phyloP scores from a whole-genome alignment of 2,888 invertebrate genomes.

The Gandaritis pyraliata region DNA sequence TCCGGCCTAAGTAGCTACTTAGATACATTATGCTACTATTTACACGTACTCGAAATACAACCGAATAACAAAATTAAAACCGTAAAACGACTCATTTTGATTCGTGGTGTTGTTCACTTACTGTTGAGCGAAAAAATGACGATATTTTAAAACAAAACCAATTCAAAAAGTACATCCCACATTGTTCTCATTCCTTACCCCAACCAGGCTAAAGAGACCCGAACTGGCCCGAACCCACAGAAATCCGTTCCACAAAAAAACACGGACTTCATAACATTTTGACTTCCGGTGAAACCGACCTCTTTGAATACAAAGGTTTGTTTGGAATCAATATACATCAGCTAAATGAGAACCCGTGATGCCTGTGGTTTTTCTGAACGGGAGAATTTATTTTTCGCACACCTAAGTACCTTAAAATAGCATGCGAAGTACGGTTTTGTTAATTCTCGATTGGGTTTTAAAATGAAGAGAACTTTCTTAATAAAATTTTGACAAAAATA shows the following conservation, averaged over 20 bases:
- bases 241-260: constrained; percentile 18
- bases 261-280: constrained; percentile 46
- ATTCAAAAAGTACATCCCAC: neutral
- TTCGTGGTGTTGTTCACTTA: too few species aligned
- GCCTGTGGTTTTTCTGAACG: constrained; percentile 34
- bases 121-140: too few species aligned
- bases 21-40: too few species aligned
- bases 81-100: too few species aligned
- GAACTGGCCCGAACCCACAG: neutral
- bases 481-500: too few species aligned
- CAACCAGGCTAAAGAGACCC: neutral
- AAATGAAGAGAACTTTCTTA: too few species aligned
- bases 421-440: neutral
- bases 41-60: too few species aligned
- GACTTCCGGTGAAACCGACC: constrained; percentile 49
- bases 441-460: neutral
- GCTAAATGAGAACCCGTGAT: constrained; percentile 57
- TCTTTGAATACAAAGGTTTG: constrained; percentile 58
- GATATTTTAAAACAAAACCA: neutral
- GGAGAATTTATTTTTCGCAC: neutral
- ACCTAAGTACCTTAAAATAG: neutral
- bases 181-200: neutral
- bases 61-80: too few species aligned
- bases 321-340: constrained; percentile 64
- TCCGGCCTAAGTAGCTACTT: too few species aligned